Evolutionary conservation across 2,113 vertebrate genomes (phyloP), one percentile per base, ranked within the genome.

Genomic region (Platysternon megacephalum): DNA sequence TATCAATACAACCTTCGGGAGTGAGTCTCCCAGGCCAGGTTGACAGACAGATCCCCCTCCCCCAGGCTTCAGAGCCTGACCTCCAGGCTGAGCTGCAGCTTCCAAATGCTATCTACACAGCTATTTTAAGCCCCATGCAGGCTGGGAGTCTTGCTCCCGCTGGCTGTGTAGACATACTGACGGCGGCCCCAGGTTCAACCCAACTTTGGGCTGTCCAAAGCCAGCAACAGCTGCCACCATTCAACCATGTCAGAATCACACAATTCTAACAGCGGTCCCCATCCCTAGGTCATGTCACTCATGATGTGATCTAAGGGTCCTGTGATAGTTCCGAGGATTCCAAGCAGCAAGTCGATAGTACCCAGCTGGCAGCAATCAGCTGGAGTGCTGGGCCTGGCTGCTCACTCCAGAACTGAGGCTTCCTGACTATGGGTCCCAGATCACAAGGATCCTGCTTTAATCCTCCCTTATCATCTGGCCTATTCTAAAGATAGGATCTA

Each of bases 391-490:
- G 16, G 39, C 11, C 39, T 74, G 72, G 21, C 39, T 13, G n/a
- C n/a, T 74, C 82, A 82, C 32, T 88, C 53, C 42, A 89, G 1
- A 5, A 55, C 83, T 82, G 74, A 79, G 90, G 61, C 6, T 32
- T 65, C 14, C 61, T 74, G 39, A 74, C n/a, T 42, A 74, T 39
- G 19, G 22, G 39, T 74, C n/a, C n/a, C 39, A 74, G 21, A 42
- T 39, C 84, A 95, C 90, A 79, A 83, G 92, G 91, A 89, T 93
- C 46, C 86, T 65, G 80, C 88, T 88, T 93, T 91, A 96, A 90
- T 44, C 72, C 56, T 86, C 58, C 52, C 79, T 80, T 86, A 74
- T 92, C 90, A 95, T 86, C 52, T 95, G 91, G 89, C 83, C 93
- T 87, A 44, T 80, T 61, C 55, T 87, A 39, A 94, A 92, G 95